These are phyloP conservation scores for Spinus olivaceus DNA, from an alignment of 2,797 vertebrate genomes.

Conservation along the genomic window DNA sequence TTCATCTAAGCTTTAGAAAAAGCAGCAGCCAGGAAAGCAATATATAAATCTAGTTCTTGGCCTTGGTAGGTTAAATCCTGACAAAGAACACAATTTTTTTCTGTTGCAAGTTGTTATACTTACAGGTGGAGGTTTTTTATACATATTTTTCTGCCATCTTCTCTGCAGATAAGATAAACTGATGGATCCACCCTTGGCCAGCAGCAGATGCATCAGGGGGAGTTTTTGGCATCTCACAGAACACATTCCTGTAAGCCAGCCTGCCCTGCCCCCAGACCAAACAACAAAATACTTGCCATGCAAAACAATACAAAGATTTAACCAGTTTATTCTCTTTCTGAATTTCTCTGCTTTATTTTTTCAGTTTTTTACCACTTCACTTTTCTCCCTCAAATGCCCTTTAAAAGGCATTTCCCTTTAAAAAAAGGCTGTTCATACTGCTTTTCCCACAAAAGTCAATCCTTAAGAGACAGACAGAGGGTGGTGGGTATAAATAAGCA, in stretches of 20 bases:
- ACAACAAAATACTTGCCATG: not conserved
- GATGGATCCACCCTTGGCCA: not conserved
- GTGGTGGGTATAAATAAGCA: not conserved
- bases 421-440: not conserved
- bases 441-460: not conserved
- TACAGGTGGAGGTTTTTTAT: rapidly evolving
- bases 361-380: not conserved
- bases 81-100: not conserved
- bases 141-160: not conserved
- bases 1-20: not conserved
- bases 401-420: not conserved
- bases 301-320: not conserved
- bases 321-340: not conserved
- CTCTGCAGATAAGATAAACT: not conserved
- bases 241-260: not conserved
- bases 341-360: not conserved
- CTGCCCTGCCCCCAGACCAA: not conserved
- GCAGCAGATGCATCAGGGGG: not conserved
- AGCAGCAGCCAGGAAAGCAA: not conserved
- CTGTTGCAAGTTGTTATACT: not conserved
- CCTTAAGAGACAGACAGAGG: not conserved
- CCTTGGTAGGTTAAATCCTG: not conserved
- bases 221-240: not conserved
- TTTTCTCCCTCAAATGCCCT: not conserved
- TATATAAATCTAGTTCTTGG: not conserved